phyloP scores from a whole-genome alignment of 1,140 invertebrate genomes.

The Mylabris phalerata region DNA sequence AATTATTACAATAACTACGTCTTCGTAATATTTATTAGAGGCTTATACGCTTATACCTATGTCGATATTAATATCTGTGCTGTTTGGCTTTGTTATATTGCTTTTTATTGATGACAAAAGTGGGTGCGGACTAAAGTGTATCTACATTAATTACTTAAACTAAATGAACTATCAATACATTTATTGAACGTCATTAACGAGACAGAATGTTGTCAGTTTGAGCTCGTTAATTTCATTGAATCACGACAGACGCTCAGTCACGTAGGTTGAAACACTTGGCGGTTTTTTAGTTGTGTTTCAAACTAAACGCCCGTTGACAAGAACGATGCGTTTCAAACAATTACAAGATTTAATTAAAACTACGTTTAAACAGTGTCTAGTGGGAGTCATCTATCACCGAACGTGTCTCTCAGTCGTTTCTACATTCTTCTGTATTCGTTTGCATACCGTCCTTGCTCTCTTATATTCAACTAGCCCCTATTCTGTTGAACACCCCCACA shows the following conservation, averaged over 20 bases:
- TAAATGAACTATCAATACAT: conserved; percentile 11
- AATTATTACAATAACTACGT: too few relatives aligned
- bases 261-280: conserved; percentile 29
- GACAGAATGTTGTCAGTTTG: conserved; percentile 13
- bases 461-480: conserved; percentile 9
- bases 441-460: conserved; percentile 28
- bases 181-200: conserved; percentile 10
- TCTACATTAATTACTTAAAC: conserved; percentile 6
- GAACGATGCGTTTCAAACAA: conserved; percentile 36
- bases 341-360: conserved; percentile 45
- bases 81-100: not conserved
- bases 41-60: not conserved
- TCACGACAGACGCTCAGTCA: conserved; percentile 32
- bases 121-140: not conserved
- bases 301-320: conserved; percentile 28
- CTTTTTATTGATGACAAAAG: not conserved
- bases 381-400: conserved; percentile 42
- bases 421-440: conserved; percentile 37
- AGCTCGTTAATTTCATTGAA: conserved; percentile 29
- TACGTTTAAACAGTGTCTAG: conserved; percentile 38
- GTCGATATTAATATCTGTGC: too few relatives aligned
- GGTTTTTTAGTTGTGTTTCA: conserved; percentile 30
- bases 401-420: conserved; percentile 33
- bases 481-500: conserved; percentile 4
- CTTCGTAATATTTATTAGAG: not conserved